Conservation (phyloP, 1,140 invertebrate genomes). For the Dendrolimus punctatus region DNA sequence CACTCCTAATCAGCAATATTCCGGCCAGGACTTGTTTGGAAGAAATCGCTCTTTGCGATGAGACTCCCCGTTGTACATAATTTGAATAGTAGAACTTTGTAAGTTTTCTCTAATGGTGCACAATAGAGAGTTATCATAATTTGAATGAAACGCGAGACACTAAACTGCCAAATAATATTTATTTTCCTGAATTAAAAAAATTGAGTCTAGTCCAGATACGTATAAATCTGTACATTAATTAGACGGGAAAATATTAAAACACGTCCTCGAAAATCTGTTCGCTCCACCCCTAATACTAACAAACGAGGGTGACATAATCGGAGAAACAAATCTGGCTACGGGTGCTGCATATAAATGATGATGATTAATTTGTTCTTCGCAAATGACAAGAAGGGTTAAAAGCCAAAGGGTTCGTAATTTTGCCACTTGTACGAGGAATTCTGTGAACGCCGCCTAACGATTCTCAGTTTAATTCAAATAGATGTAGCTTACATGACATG, state of each 20-base stretch:
- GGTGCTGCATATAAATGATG: slow-evolving; percentile 68
- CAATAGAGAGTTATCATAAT: no score
- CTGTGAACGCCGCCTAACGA: slow-evolving; percentile 26
- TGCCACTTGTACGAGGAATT: slow-evolving; percentile 50
- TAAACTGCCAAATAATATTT: no score
- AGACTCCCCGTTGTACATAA: no score
- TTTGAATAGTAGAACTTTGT: no score
- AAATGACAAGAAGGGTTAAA: slow-evolving; percentile 70
- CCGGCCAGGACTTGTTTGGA: no score
- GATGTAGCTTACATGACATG: no score
- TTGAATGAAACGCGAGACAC: no score
- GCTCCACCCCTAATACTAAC: slow-evolving; percentile 37
- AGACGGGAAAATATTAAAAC: slow-evolving; percentile 52
- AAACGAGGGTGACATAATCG: slow-evolving; percentile 65
- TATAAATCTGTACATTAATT: slow-evolving; percentile 24
- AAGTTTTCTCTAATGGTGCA: no score
- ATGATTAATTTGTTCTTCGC: slow-evolving; percentile 69
- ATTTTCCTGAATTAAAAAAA: no score
- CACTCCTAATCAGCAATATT: no score
- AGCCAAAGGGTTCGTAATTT: slow-evolving; percentile 46
- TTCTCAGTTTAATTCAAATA: no score
- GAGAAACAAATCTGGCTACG: slow-evolving; percentile 67
- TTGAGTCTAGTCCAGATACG: background rate
- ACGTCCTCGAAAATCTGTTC: slow-evolving; percentile 50
- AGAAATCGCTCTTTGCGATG: no score